A percentile compares a stretch with the other conserved stretches of the same genome.
These are phyloP conservation scores for Ibycter americanus DNA, from an alignment of 2,797 vertebrate species.

Conservation along the genomic window DNA sequence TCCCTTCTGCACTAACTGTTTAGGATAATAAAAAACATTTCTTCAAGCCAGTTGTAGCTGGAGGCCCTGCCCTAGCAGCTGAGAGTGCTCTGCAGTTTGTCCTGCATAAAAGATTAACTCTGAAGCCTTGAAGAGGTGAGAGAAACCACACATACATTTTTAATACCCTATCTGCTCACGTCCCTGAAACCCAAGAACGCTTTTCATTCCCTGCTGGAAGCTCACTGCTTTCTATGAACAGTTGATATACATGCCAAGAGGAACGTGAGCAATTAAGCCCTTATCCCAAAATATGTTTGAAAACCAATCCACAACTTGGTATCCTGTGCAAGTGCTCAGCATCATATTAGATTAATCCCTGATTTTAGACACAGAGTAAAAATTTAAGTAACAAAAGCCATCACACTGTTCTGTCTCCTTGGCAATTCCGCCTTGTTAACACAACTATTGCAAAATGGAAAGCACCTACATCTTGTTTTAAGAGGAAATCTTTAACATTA, in stretches of 20 bases:
- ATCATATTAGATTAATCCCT: background rate
- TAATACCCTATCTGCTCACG: background rate
- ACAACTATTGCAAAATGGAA: background rate
- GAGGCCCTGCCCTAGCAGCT: background rate
- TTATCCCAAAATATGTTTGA: background rate
- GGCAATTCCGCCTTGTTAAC: background rate
- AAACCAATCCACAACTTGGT: background rate
- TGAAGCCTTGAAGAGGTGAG: background rate
- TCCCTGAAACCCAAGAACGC: background rate
- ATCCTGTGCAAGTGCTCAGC: background rate
- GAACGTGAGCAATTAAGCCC: background rate
- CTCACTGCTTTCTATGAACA: background rate
- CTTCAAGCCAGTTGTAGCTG: background rate
- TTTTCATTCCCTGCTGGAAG: background rate
- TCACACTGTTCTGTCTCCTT: background rate
- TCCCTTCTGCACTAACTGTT: background rate
- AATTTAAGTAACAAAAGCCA: background rate
- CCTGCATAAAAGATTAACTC: background rate
- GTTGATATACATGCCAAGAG: background rate
- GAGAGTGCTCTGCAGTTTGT: background rate
- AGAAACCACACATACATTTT: background rate
- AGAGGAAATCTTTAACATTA: background rate
- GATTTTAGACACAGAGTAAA: background rate
- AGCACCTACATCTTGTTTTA: background rate
- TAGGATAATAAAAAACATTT: background rate